These are phyloP conservation scores for Sylvilagus floridanus DNA, from an alignment of 2,797 vertebrate species.

Conservation along the genomic window DNA sequence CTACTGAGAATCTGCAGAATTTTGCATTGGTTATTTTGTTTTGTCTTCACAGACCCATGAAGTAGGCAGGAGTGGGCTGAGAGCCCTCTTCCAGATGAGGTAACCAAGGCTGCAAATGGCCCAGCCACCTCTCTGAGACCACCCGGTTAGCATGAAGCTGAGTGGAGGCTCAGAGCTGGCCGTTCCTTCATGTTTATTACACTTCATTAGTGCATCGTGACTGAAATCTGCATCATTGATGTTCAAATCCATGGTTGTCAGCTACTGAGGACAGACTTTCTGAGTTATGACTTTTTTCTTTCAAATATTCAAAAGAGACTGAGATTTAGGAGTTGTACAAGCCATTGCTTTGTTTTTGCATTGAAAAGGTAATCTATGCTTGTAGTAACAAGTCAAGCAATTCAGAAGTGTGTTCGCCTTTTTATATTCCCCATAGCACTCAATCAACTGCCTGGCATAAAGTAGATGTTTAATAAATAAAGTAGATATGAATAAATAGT, in stretches of 20 bases:
- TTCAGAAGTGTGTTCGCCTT: not conserved
- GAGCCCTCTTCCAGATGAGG: not conserved
- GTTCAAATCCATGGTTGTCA: not conserved
- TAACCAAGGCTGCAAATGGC: constrained; percentile 14
- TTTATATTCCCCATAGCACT: not conserved
- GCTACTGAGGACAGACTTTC: not conserved
- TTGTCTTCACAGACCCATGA: not conserved
- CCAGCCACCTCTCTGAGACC: not conserved
- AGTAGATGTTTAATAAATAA: constrained; percentile 44
- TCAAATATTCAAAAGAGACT: constrained; percentile 25
- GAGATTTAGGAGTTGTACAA: constrained; percentile 40
- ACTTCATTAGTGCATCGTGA: not conserved
- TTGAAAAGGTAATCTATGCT: not conserved
- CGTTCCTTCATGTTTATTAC: constrained; percentile 15
- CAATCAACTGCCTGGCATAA: not conserved
- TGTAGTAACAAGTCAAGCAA: constrained; percentile 16
- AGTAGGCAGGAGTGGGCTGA: not conserved
- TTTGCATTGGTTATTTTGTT: not conserved
- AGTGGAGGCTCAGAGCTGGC: not conserved
- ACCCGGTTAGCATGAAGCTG: not conserved
- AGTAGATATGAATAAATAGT: not conserved
- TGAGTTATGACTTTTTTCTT: not conserved
- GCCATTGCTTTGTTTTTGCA: constrained; percentile 9
- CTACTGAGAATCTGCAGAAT: not conserved
- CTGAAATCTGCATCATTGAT: constrained; percentile 4